Conservation (phyloP, 1,140 invertebrate genomes). For the Pseudomyrmex cubaensis region DNA sequence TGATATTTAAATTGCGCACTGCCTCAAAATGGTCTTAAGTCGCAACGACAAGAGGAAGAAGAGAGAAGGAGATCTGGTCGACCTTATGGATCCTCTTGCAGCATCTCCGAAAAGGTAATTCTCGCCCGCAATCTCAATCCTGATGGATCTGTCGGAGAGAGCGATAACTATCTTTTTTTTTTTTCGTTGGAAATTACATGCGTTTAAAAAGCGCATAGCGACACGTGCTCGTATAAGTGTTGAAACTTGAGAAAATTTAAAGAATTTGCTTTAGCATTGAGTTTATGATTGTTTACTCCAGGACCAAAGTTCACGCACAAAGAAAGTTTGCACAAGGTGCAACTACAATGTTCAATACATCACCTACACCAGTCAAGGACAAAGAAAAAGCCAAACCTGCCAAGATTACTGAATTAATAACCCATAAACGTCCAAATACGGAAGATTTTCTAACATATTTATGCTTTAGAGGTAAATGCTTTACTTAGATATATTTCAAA, state of each 20-base stretch:
- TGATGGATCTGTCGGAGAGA: not conserved
- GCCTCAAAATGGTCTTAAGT: constrained; percentile 82
- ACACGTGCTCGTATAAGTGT: not conserved
- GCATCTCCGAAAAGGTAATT: constrained; percentile 86
- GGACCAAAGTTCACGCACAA: constrained; percentile 94
- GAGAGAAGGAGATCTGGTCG: constrained; percentile 83
- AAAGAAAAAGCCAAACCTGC: constrained; percentile 85
- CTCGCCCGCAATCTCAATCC: not conserved
- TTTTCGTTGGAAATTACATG: not conserved
- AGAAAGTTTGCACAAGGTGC: constrained; percentile 95
- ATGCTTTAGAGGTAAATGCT: constrained; percentile 91
- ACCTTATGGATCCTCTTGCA: constrained; percentile 83
- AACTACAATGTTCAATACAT: constrained; percentile 79
- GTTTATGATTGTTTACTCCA: constrained; percentile 77
- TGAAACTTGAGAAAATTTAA: not conserved
- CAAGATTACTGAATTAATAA: constrained; percentile 86
- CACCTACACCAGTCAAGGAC: constrained; percentile 87
- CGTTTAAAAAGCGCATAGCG: not conserved
- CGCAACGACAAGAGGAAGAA: constrained; percentile 84
- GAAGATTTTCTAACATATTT: constrained; percentile 96
- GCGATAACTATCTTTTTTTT: not conserved
- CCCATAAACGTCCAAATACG: constrained; percentile 92
- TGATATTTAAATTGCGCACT: not conserved
- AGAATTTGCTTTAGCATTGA: not conserved
- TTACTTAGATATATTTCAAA: constrained; percentile 33